Percentiles rank a stretch among this genome's conserved stretches.
Evolutionary conservation across 2,113 vertebrate species (phyloP).

Genomic region (Melanerpes formicivorus): DNA sequence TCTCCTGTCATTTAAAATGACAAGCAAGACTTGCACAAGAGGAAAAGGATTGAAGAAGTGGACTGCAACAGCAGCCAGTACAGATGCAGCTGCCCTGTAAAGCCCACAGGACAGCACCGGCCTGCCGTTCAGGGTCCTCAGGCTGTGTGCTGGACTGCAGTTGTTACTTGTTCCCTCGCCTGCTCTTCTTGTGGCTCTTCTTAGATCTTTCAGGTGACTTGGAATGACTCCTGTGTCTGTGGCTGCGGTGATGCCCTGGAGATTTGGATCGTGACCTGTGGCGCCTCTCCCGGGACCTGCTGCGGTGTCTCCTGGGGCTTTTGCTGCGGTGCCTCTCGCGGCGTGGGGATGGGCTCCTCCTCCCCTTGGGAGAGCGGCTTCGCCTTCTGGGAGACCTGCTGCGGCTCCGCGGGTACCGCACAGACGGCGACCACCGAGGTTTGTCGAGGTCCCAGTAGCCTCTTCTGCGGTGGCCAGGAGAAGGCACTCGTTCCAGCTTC

Average conservation of each 20-base stretch:
- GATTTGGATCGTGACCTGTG: slow-evolving; percentile 94
- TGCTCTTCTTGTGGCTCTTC: too few species aligned
- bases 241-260: slow-evolving; percentile 96
- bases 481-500: slow-evolving; percentile 89
- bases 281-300: slow-evolving; percentile 91
- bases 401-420: slow-evolving; percentile 92
- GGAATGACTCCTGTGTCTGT: slow-evolving; percentile 95
- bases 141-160: too few species aligned
- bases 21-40: too few species aligned
- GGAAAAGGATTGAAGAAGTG: too few species aligned
- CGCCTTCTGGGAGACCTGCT: slow-evolving; percentile 91
- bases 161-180: too few species aligned
- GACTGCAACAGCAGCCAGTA: too few species aligned
- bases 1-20: too few species aligned
- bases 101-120: too few species aligned
- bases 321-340: slow-evolving; percentile 97
- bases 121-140: too few species aligned
- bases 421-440: slow-evolving; percentile 89
- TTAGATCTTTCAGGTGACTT: slow-evolving; percentile 91
- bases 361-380: slow-evolving; percentile 95
- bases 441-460: slow-evolving; percentile 94
- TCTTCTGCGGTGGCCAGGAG: slow-evolving; percentile 91
- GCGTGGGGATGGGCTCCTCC: slow-evolving; percentile 94
- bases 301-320: slow-evolving; percentile 93
- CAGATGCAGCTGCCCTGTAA: too few species aligned